Base-by-base conservation (phyloP, 2,797 vertebrate species). In the Anguilla pacifica region DNA sequence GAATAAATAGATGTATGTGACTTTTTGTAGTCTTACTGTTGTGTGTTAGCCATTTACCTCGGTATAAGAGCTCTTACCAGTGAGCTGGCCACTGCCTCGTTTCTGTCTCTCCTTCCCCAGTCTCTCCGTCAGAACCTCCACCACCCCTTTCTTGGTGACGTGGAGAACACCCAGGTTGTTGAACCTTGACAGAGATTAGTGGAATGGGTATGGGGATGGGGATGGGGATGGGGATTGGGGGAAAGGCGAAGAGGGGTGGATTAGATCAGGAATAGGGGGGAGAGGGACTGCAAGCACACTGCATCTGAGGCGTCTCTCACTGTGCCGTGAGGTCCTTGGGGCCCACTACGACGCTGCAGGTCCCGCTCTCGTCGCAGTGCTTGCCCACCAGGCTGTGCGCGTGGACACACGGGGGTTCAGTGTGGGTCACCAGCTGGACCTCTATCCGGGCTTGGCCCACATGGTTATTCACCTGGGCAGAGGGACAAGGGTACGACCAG, bases 361-460 rank as follows among this genome's bases (percentile, higher is more conserved):
- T 97, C 25, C 98, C 98, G 0, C 94, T 96, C 84, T 99, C 98
- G 0, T 96, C 97, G 94, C 98, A 98, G 86, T 99, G 97, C 9
- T 98, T 97, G 86, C 98, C 98, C 91, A 99, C 98, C 91, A 99
- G 95, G 87, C 98, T 99, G 96, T 99, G 98, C 1, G 98, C 98
- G 0, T 99, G 98, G 25, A 98, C 97, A 0, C 96, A 96, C 0
- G 98, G 97, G 0, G 98, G 98, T 13, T 99, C 98, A 0, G 93
- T 95, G 96, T 99, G 98, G 0, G 98, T 98, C 91, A 99, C 98
- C 89, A 99, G 94, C 96, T 99, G 98, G 88, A 99, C 98, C 90
- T 99, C 98, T 0, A 99, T 97, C 74, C 97, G 97, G 25, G 97
- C 98, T 25, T 95, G 92, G 31, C 98, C 98, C 25, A 96, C 93